phyloP scores from a whole-genome alignment of 1,140 invertebrate species.

The Scaptomyza montana region DNA sequence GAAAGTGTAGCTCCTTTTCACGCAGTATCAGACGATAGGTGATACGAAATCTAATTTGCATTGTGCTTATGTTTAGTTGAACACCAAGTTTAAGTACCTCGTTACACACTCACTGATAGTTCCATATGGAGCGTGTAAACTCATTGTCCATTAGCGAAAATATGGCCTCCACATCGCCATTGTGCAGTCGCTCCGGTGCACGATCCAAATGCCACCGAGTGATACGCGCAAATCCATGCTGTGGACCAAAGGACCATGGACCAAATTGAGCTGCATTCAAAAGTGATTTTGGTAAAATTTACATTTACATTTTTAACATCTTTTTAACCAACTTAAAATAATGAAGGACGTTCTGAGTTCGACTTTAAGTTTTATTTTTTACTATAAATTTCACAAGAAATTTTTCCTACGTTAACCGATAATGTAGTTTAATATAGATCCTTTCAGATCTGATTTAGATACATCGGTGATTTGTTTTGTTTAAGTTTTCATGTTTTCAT shows the following conservation, averaged over 20 bases:
- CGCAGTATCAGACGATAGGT: slow-evolving; percentile 94
- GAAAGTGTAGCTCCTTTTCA: slow-evolving; percentile 96
- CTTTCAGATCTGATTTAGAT: too few relatives aligned
- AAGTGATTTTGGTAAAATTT: too few relatives aligned
- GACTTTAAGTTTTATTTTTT: too few relatives aligned
- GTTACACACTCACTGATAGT: slow-evolving; percentile 90
- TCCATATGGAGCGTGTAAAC: slow-evolving; percentile 96
- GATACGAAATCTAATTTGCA: slow-evolving; percentile 88
- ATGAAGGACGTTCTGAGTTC: too few relatives aligned
- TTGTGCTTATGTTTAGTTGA: background rate
- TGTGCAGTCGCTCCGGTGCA: slow-evolving; percentile 92
- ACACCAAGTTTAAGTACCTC: background rate
- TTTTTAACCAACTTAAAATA: too few relatives aligned
- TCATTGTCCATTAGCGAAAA: slow-evolving; percentile 96
- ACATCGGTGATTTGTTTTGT: too few relatives aligned
- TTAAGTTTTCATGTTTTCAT: too few relatives aligned
- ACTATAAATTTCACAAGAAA: too few relatives aligned
- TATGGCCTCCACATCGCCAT: slow-evolving; percentile 95
- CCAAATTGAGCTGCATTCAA: slow-evolving; percentile 93
- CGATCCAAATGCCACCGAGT: slow-evolving; percentile 95
- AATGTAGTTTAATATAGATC: too few relatives aligned
- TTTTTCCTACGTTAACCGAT: too few relatives aligned
- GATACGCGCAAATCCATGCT: slow-evolving; percentile 97
- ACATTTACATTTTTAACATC: too few relatives aligned
- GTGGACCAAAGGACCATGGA: slow-evolving; percentile 95